These are phyloP conservation scores for Anoplopoma fimbria DNA, from an alignment of 2,113 vertebrate species.

Conservation along the genomic window DNA sequence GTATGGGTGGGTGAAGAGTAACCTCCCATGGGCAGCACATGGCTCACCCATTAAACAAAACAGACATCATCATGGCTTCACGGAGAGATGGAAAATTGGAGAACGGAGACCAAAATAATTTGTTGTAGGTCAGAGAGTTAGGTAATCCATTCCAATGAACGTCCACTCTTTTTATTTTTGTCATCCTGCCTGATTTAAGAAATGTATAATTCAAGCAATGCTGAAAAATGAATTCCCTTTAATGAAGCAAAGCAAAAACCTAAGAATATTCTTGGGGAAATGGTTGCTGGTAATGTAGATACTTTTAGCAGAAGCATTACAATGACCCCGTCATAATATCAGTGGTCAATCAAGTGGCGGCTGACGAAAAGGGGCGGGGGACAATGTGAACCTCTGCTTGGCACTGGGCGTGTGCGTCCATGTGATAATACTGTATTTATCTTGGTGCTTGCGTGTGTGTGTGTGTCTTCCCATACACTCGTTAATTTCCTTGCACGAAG, in stretches of 20 bases:
- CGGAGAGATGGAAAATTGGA: slow-evolving; percentile 21
- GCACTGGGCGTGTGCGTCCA: not conserved
- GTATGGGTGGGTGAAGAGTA: slow-evolving; percentile 45
- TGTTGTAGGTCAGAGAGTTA: slow-evolving; percentile 10
- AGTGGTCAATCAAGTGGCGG: not conserved
- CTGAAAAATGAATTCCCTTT: not conserved
- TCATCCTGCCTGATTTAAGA: not conserved
- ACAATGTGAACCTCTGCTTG: not conserved
- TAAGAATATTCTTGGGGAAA: not conserved
- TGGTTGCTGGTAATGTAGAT: not conserved
- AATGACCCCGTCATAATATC: not conserved
- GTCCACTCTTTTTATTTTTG: not conserved
- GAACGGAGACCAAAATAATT: slow-evolving; percentile 1
- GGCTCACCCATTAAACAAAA: slow-evolving; percentile 60
- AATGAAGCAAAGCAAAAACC: not conserved
- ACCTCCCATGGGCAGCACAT: slow-evolving; percentile 45
- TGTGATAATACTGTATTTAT: not conserved
- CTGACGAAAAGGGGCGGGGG: not conserved
- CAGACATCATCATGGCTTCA: slow-evolving; percentile 29
- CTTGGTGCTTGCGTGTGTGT: not conserved
- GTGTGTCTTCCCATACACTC: not conserved
- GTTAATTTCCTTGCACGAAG: not conserved
- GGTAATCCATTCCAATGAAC: not conserved
- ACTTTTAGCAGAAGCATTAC: not conserved
- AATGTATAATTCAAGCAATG: not conserved